Evolutionary conservation across 1,140 invertebrate genomes (phyloP), one percentile per base, ranked within the genome.

Genomic region (Lasioglossum baleicum): DNA sequence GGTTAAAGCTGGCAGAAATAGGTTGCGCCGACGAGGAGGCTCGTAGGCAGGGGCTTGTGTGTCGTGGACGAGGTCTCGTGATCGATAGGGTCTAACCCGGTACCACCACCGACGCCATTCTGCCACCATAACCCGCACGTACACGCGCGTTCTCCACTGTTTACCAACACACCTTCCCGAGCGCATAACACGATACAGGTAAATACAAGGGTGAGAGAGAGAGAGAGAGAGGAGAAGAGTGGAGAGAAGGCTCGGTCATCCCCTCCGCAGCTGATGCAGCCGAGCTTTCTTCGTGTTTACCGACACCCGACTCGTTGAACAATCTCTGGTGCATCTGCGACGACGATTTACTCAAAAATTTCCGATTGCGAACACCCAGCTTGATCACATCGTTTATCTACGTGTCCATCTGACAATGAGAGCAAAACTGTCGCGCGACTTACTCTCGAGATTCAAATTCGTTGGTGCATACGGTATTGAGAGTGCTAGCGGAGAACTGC

Each of bases 1-100:
- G 40, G 74, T 79, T 76, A 87, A 85, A 86, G 81, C 84, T 26
- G 85, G 84, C 76, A 85, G 83, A 86, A 86, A 85, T 86, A 86
- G 83, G 83, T 80, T 83, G 76, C 67, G 78, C 60, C 53, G 58
- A 60, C 44, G 63, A 71, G 80, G 68, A 63, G 73, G 73, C 73
- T 76, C 68, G 73, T 53, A 67, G 72, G 69, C 31, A 69, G 79
- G 63, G 60, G 74, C 65, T 84, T 64, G 77, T 75, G 80, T 84
- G 70, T 82, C 83, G 84, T 85, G 75, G 76, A 85, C 80, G 83
- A 85, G 83, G 83, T 83, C 79, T 80, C 74, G 80, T 86, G 84
- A 86, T 86, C 84, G 84, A 86, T 86, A 86, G 83, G 73, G 80
- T 85, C 64, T 85, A 84, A 86, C 84, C 80, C 74, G 56, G 20